Percentiles rank a stretch among this genome's conserved stretches.
These are phyloP conservation scores for Bombus superbus DNA, from an alignment of 1,140 invertebrate species.

Conservation along the genomic window DNA sequence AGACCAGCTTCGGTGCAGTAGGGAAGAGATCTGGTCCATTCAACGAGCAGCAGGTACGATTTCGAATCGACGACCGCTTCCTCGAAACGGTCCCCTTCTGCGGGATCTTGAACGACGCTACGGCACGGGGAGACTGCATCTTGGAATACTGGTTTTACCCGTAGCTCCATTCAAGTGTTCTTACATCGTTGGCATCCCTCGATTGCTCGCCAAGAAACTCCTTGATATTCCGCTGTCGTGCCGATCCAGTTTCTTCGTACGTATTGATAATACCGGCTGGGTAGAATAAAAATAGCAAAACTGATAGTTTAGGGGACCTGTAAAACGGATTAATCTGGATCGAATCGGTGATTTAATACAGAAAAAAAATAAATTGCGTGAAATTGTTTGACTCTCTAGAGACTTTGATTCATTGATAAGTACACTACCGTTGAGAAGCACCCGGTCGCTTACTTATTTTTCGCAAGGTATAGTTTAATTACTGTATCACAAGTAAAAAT, in stretches of 20 bases:
- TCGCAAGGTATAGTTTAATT: too few species aligned
- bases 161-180: slow-evolving; percentile 73
- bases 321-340: not conserved
- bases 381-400: not conserved
- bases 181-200: slow-evolving; percentile 55
- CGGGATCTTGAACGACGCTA: slow-evolving; percentile 35
- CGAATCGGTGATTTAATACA: not conserved
- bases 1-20: not conserved
- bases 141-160: slow-evolving; percentile 47
- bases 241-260: slow-evolving; percentile 57
- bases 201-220: slow-evolving; percentile 60
- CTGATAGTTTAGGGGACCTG: not conserved
- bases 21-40: slow-evolving; percentile 59
- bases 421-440: too few species aligned
- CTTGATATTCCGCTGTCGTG: slow-evolving; percentile 69
- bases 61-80: slow-evolving; percentile 70
- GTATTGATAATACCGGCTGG: slow-evolving; percentile 47
- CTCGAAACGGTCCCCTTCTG: slow-evolving; percentile 69
- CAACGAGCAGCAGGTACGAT: slow-evolving; percentile 58
- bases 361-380: not conserved
- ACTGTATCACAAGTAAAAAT: too few species aligned
- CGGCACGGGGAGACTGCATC: slow-evolving; percentile 16
- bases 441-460: too few species aligned
- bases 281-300: not conserved
- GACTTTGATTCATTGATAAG: not conserved